phyloP scores from a whole-genome alignment of 2,113 vertebrate genomes.

The Candoia aspera region DNA sequence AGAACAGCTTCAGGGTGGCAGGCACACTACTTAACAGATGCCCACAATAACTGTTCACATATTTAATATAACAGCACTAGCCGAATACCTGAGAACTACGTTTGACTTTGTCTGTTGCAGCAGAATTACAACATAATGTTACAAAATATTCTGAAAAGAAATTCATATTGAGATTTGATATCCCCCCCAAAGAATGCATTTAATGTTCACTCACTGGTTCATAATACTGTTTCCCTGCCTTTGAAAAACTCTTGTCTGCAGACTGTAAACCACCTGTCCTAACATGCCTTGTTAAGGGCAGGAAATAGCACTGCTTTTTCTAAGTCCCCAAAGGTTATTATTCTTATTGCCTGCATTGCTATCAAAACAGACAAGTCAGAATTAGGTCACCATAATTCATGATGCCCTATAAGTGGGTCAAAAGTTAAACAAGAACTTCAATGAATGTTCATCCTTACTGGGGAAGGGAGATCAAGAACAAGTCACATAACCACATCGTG shows the following conservation, averaged over 20 bases:
- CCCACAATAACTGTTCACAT: not conserved
- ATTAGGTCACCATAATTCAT: not conserved
- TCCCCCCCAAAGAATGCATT: not conserved
- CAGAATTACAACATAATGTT: not conserved
- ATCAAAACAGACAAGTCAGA: constrained; percentile 19
- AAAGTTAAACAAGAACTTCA: not conserved
- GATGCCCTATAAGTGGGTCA: not conserved
- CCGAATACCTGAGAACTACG: not conserved
- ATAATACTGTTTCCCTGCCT: not conserved
- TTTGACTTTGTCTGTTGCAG: not conserved
- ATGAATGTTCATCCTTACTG: not conserved
- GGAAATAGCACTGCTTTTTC: not conserved
- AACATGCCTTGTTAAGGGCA: not conserved
- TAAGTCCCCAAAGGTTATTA: not conserved
- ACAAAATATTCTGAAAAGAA: not conserved
- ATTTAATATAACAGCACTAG: not conserved
- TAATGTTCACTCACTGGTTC: not conserved
- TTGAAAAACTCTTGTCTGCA: not conserved
- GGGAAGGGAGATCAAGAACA: not conserved
- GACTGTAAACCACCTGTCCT: not conserved
- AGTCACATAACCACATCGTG: constrained; percentile 6
- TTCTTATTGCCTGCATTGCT: not conserved
- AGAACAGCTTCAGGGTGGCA: not conserved
- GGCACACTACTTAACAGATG: not conserved
- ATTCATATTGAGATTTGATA: not conserved